Conservation (phyloP, 2,113 vertebrate species). For the Agapornis roseicollis region DNA sequence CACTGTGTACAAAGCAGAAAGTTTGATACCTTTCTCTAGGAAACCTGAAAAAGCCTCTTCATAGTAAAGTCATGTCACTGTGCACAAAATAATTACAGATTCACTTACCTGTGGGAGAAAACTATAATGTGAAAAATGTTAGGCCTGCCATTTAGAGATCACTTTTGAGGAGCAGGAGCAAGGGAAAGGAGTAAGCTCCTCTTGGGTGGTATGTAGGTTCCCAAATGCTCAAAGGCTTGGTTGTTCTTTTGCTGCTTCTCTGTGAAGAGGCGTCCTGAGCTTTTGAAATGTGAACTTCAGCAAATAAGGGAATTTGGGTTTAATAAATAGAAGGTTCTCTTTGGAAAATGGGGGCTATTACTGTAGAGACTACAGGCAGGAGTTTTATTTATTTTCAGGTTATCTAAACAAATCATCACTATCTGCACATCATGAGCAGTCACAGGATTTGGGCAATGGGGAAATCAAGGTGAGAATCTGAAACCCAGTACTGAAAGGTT, state of each 20-base stretch:
- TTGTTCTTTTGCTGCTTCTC: background rate
- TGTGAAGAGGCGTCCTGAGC: background rate
- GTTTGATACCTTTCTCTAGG: background rate
- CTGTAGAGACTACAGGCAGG: background rate
- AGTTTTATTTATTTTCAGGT: background rate
- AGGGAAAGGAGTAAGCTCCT: background rate
- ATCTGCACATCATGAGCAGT: background rate
- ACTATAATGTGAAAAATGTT: background rate
- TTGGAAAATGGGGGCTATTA: background rate
- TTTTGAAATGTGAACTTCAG: background rate
- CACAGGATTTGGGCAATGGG: background rate
- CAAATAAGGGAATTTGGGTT: background rate
- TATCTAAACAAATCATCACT: background rate
- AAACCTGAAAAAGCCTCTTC: background rate
- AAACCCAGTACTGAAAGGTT: background rate
- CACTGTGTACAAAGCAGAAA: background rate
- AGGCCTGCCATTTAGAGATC: background rate
- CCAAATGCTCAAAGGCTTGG: background rate
- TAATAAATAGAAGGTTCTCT: background rate
- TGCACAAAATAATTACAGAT: background rate
- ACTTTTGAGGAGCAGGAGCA: background rate
- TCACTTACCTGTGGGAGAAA: background rate
- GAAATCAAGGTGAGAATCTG: background rate
- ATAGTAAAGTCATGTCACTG: background rate
- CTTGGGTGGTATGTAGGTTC: background rate